Percentiles rank a stretch among this genome's conserved stretches.
Evolutionary conservation across 2,797 vertebrate species (phyloP).

Genomic region (Betta splendens): DNA sequence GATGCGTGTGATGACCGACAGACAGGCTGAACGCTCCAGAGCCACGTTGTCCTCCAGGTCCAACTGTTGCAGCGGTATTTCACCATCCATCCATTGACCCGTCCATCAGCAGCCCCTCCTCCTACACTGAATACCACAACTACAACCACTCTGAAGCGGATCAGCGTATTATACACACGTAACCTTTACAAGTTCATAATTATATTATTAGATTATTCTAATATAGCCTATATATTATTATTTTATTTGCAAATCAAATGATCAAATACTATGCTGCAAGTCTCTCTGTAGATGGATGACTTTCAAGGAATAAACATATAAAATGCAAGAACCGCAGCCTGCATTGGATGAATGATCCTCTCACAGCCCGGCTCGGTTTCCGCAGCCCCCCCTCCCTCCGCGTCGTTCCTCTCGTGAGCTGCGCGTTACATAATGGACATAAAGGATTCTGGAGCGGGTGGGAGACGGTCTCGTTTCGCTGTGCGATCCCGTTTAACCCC

Average conservation of each 20-base stretch:
- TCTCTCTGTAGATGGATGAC: too few species aligned
- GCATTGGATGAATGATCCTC: constrained; percentile 38
- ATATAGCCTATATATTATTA: too few species aligned
- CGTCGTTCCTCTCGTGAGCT: background rate
- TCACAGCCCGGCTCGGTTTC: background rate
- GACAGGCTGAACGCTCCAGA: constrained; percentile 15
- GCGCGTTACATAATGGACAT: constrained; percentile 62
- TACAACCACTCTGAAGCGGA: background rate
- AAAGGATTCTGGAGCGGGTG: constrained; percentile 26
- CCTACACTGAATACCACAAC: background rate
- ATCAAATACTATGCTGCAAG: too few species aligned
- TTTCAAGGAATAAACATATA: too few species aligned
- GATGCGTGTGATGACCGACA: constrained; percentile 1
- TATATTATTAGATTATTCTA: too few species aligned
- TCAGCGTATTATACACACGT: too few species aligned
- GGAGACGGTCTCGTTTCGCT: too few species aligned
- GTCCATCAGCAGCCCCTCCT: constrained; percentile 20
- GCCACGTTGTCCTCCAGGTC: constrained; percentile 52
- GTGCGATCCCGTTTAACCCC: too few species aligned
- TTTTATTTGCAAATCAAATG: too few species aligned
- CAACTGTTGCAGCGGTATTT: constrained; percentile 51
- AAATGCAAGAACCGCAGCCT: too few species aligned
- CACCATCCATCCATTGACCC: constrained; percentile 36
- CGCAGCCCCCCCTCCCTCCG: constrained; percentile 4
- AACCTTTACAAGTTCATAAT: too few species aligned